Percentiles rank a stretch among this genome's conserved stretches.
phyloP scores from a whole-genome alignment of 2,113 vertebrate species.

The Scatophagus argus region DNA sequence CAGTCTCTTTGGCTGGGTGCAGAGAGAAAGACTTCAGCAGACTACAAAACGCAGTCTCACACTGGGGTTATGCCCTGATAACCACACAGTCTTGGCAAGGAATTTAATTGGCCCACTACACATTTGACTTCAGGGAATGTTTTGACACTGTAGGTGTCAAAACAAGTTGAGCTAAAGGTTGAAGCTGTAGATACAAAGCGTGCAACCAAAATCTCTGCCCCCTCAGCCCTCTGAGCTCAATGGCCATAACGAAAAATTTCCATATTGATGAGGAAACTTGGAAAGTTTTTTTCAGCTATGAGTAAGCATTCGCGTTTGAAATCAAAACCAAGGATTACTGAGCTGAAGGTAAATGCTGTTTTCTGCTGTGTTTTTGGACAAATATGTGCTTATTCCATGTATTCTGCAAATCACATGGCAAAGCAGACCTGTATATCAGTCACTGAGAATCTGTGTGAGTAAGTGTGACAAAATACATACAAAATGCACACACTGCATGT shows the following conservation, averaged over 20 bases:
- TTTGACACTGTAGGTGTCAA: constrained; percentile 68
- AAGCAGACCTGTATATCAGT: constrained; percentile 10
- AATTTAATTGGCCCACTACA: constrained; percentile 75
- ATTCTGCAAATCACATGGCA: constrained; percentile 13
- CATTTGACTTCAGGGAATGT: constrained; percentile 71
- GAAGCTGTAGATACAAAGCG: constrained; percentile 31
- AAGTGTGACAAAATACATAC: constrained; percentile 13
- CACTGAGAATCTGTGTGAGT: neutral
- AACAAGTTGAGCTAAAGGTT: constrained; percentile 67
- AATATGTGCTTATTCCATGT: neutral
- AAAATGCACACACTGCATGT: constrained; percentile 35
- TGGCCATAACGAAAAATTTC: constrained; percentile 40
- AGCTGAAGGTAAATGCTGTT: constrained; percentile 7
- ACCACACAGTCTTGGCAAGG: constrained; percentile 63
- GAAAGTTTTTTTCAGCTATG: constrained; percentile 33
- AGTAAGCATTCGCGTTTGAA: constrained; percentile 20
- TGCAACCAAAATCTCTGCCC: constrained; percentile 47
- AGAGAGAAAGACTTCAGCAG: constrained; percentile 59
- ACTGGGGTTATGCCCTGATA: constrained; percentile 69
- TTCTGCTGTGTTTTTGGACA: constrained; percentile 1
- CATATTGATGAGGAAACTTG: constrained; percentile 51
- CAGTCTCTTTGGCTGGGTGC: constrained; percentile 40
- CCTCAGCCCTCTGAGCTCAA: constrained; percentile 56
- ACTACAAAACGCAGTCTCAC: constrained; percentile 66
- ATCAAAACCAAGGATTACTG: neutral